A percentile compares a stretch with the other conserved stretches of the same genome.
These are phyloP conservation scores for Python bivittatus DNA, from an alignment of 2,113 vertebrate genomes.

Conservation along the genomic window DNA sequence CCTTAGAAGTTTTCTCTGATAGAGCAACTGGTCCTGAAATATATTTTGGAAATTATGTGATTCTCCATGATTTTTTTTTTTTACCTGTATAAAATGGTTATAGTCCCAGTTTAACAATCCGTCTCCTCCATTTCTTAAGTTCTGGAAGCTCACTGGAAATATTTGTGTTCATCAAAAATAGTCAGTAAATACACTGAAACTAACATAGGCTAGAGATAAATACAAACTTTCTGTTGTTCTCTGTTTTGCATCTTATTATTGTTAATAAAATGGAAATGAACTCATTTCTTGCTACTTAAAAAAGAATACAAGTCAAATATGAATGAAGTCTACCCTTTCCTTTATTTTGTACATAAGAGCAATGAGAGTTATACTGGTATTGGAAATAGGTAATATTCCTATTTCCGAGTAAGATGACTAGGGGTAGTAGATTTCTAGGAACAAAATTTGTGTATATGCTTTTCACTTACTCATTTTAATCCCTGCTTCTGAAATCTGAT, in stretches of 20 bases:
- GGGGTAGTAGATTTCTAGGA: neutral
- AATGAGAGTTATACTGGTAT: neutral
- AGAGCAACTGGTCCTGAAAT: neutral
- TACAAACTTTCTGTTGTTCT: neutral
- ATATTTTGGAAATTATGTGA: neutral
- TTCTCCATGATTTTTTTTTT: neutral
- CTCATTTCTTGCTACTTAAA: neutral
- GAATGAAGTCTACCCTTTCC: neutral
- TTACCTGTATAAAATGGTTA: neutral
- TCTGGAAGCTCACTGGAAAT: slow-evolving; percentile 23
- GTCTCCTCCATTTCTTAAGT: slow-evolving; percentile 24
- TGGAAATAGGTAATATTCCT: too few species aligned
- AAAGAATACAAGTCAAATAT: neutral
- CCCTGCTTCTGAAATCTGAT: neutral
- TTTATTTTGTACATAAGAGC: neutral
- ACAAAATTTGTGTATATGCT: neutral
- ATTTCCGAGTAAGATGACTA: neutral
- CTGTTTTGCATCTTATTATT: neutral
- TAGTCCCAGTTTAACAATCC: slow-evolving; percentile 17
- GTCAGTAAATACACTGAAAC: neutral
- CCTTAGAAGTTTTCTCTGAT: neutral
- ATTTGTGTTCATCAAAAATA: slow-evolving; percentile 10
- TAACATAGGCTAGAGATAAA: neutral
- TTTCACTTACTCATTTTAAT: neutral
- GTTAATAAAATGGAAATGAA: neutral